Conservation (phyloP, 2,113 vertebrate species). For the Nicator chloris region DNA sequence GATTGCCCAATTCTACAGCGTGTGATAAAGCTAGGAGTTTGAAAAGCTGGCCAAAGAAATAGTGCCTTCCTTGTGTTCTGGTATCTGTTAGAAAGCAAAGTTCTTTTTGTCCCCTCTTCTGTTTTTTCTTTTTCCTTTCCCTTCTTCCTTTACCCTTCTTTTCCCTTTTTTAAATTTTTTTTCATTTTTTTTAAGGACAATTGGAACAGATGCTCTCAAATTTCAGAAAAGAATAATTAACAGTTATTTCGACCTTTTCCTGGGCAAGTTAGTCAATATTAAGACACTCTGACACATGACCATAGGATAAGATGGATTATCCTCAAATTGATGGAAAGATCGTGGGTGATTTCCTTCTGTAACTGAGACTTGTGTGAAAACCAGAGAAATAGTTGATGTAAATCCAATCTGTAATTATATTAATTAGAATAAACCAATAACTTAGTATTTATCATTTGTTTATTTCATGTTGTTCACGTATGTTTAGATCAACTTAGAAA, state of each 20-base stretch:
- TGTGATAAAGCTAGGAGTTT: not conserved
- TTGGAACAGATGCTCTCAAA: not conserved
- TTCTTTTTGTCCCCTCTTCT: not conserved
- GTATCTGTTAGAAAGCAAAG: not conserved
- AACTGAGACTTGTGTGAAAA: not conserved
- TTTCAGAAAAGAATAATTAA: not conserved
- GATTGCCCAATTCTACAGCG: not conserved
- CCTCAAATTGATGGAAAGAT: not conserved
- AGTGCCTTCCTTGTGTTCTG: not conserved
- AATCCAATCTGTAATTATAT: not conserved
- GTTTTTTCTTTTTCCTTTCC: no score
- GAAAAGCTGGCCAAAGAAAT: not conserved
- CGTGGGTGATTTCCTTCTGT: not conserved
- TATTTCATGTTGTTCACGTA: not conserved
- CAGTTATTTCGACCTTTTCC: not conserved
- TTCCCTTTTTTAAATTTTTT: fast-evolving
- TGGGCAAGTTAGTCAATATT: not conserved
- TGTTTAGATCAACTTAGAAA: not conserved
- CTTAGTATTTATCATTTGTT: not conserved
- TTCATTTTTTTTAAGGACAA: fast-evolving
- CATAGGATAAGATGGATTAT: not conserved
- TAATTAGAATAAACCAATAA: constrained; percentile 9
- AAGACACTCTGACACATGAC: not conserved
- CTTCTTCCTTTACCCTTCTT: fast-evolving
- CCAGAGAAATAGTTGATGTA: not conserved